Evolutionary conservation across 2,888 invertebrate genomes (phyloP), one percentile per base, ranked within the genome.

Genomic region (Acleris sparsana): DNA sequence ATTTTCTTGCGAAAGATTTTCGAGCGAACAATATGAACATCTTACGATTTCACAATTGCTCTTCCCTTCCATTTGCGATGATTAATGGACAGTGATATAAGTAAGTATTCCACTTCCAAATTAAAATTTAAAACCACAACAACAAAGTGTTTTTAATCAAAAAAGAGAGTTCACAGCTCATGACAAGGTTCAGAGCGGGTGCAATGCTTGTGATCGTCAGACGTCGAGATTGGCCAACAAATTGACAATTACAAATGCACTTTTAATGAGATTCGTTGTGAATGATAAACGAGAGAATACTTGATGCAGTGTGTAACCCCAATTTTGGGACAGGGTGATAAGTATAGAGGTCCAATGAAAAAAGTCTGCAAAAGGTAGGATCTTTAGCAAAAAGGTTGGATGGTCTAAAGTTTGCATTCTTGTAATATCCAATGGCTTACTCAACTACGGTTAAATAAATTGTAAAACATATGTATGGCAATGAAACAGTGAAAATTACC

Each of bases 241-340:
- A 86, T 83, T 86, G 88, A 87, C 87, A 88, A 88, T 87, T 86
- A 89, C 85, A 87, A 89, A 89, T 89, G 85, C 82, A 84, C 77
- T 82, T 80, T 83, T 90, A 91, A 91, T 89, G 88, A 88, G 87
- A 79, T 84, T 79, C 78, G 84, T 87, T 86, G 85, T 86, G 84
- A 82, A 81, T 80, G 79, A 84, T 90, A 88, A 89, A 89, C 87
- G 85, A 90, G 87, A 87, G 17, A 52, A 62, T 33, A 25, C 22
- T 56, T 62, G 52, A 62, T 52, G 48, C 48, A 39, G 58, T 43
- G 48, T 33, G 55, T 51, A 60, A 65, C 60, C 53, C 43, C 43
- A 55, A 29, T 60, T 53, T 53, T 39, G 43, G 17, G 18, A 17
- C 53, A 39, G 22, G 43, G 59, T 9, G 52, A 63, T 58, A 33